These are phyloP conservation scores for Heteromormyrus szaboi DNA, from an alignment of 2,797 vertebrate species.

Conservation along the genomic window DNA sequence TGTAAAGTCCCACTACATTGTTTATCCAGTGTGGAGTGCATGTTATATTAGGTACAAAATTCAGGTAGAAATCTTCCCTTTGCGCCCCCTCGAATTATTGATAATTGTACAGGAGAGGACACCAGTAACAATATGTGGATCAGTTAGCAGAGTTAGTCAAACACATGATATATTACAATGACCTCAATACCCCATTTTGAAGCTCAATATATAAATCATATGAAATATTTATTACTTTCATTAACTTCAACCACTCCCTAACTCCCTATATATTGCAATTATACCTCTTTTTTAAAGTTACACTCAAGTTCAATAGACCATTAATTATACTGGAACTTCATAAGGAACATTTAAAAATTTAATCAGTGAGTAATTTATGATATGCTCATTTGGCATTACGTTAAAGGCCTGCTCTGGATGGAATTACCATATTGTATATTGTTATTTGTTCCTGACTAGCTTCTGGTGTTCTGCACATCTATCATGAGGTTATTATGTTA, in stretches of 20 bases:
- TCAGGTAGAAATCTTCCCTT: background rate
- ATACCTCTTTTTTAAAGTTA: conserved; percentile 1
- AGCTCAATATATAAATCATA: conserved; percentile 2
- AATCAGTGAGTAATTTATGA: conserved; percentile 5
- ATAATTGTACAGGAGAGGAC: background rate
- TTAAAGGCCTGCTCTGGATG: background rate
- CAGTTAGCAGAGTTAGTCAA: background rate
- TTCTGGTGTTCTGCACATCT: background rate
- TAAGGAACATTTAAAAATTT: conserved; percentile 4
- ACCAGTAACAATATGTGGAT: background rate
- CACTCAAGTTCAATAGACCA: background rate
- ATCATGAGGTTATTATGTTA: background rate
- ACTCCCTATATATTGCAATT: background rate
- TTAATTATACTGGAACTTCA: background rate
- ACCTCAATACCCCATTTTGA: conserved; percentile 3
- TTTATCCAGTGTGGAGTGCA: background rate
- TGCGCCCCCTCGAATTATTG: background rate
- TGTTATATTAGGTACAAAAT: background rate
- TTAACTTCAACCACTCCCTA: conserved; percentile 1
- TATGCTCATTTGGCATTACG: background rate
- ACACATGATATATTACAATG: background rate
- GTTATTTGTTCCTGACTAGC: background rate
- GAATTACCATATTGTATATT: background rate
- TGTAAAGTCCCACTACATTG: background rate
- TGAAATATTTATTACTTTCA: conserved; percentile 7